phyloP scores from a whole-genome alignment of 2,113 vertebrate species.

The Mormyrus lacerda region DNA sequence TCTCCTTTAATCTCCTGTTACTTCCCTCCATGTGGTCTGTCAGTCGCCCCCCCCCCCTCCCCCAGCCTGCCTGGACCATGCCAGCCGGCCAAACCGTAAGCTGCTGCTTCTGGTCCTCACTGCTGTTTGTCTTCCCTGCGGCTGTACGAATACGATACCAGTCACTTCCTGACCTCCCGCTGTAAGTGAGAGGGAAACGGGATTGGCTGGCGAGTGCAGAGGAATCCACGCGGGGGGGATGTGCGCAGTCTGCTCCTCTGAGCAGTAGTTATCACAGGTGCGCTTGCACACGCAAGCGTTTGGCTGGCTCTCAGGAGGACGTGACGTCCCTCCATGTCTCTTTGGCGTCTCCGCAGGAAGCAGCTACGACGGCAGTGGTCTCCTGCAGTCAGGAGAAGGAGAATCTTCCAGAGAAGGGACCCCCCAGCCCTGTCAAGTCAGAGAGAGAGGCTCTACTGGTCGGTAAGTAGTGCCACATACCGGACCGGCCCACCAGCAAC shows the following conservation, averaged over 20 bases:
- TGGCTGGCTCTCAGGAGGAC: neutral
- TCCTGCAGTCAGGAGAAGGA: slow-evolving; percentile 82
- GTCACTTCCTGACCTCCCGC: neutral
- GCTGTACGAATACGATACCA: neutral
- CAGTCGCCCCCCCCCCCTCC: neutral
- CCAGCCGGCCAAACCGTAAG: neutral
- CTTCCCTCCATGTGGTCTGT: neutral
- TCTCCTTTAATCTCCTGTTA: neutral
- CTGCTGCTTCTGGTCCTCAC: neutral
- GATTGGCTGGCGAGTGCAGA: neutral
- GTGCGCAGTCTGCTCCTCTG: neutral
- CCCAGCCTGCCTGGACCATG: neutral
- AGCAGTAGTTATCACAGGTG: neutral
- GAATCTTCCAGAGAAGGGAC: slow-evolving; percentile 62
- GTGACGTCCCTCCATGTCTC: neutral
- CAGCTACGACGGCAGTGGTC: slow-evolving; percentile 56
- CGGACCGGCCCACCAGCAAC: no score
- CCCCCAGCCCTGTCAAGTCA: slow-evolving; percentile 72
- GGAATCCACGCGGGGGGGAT: neutral
- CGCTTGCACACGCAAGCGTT: neutral
- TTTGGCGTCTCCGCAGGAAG: slow-evolving; percentile 50
- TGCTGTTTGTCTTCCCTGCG: neutral
- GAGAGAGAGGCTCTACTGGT: slow-evolving; percentile 86
- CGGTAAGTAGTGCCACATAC: slow-evolving; percentile 58
- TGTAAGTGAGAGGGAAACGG: neutral